phyloP scores from a whole-genome alignment of 2,113 vertebrate species.

The Carassius gibelio region DNA sequence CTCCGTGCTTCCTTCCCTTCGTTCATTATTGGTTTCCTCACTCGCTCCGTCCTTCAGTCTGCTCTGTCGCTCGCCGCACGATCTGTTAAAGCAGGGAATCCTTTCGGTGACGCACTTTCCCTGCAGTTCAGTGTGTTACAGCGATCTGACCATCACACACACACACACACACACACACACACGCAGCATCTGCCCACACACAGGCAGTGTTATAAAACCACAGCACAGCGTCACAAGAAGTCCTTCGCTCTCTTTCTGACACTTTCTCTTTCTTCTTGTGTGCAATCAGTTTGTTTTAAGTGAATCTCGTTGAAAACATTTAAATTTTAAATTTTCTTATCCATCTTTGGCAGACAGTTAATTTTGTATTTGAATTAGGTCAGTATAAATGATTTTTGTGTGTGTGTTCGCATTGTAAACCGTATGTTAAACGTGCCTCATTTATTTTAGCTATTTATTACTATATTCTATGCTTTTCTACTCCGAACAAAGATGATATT shows the following conservation, averaged over 20 bases:
- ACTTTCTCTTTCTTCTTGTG: neutral
- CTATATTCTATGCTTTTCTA: neutral
- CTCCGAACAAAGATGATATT: neutral
- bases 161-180: neutral
- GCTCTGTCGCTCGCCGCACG: neutral
- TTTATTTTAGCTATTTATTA: neutral
- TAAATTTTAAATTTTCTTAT: neutral
- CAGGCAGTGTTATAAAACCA: slow-evolving; percentile 21
- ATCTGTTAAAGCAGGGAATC: slow-evolving; percentile 39
- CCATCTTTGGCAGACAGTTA: neutral
- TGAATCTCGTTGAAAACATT: neutral
- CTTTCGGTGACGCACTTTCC: slow-evolving; percentile 9
- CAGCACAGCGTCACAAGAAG: neutral
- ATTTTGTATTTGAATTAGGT: neutral
- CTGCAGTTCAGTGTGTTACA: slow-evolving; percentile 24
- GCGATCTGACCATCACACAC: neutral
- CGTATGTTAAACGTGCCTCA: neutral
- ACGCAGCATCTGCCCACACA: neutral
- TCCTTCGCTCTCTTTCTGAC: neutral
- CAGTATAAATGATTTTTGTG: neutral
- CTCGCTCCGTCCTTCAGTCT: neutral
- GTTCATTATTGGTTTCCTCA: neutral
- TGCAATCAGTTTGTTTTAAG: neutral
- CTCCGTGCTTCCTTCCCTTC: slow-evolving; percentile 36
- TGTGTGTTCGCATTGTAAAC: neutral